Base-by-base conservation (phyloP, 2,797 vertebrate species). In the Kryptolebias ocellatus region DNA sequence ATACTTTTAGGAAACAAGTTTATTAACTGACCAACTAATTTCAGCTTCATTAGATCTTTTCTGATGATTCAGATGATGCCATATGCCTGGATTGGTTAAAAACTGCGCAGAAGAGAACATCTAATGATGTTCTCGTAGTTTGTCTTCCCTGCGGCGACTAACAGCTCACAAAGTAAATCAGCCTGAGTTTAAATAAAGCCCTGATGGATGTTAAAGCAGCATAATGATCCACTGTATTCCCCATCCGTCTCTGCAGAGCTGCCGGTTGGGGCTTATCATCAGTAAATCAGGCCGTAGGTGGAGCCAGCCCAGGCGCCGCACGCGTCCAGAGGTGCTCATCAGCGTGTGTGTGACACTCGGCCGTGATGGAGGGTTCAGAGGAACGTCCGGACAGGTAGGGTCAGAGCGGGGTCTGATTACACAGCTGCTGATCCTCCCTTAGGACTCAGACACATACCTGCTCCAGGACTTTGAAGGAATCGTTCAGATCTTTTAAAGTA, bases 321-420 rank as follows among this genome's bases (percentile, higher is more conserved):
- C 80, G 76, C 75, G 76, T 87, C 86, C 74, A 55, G 29, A 60
- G 72, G 34, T 24, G 60, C 84, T 87, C 83, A 90, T 92, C 89
- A 92, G 78, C 29, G 63, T 74, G 67, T 59, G 66, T 44, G 62
- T 79, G 83, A 87, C 84, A 82, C 68, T 71, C 10, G 64, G 52
- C 77, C 71, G 62, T 91, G 86, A 91, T 83, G 81, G 81, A 87
- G 73, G 82, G 72, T 57, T 72, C n/a, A 54, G 84, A 81, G 83
- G 83, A 82, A 86, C 75, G 59, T 90, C 85, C 74, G 72, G 77
- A 80, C 85, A 90, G 89, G 88, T 85, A 64, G 81, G 90, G 87
- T 87, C 87, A 90, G 79, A 86, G 61, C 60, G 55, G 59, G 87
- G 78, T 86, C 81, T 93, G 90, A 91, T 92, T 92, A 84, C 90